A percentile compares a stretch with the other conserved stretches of the same genome.
Evolutionary conservation across 2,888 invertebrate species (phyloP).

Genomic region (Chironomus riparius): DNA sequence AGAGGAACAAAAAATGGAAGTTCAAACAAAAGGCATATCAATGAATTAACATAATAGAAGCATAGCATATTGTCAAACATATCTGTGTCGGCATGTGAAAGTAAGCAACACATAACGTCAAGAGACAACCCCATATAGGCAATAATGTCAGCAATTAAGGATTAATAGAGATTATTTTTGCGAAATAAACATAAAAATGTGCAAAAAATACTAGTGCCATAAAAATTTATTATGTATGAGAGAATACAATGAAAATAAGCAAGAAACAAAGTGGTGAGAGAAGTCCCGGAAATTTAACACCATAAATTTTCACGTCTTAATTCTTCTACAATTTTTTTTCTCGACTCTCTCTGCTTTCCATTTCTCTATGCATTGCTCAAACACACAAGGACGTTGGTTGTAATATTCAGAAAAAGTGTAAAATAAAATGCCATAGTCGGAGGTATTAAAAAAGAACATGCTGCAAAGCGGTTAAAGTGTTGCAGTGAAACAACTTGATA

Average conservation of each 20-base stretch:
- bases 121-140: neutral
- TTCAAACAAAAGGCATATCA: neutral
- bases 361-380: neutral
- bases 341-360: neutral
- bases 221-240: conserved; percentile 25
- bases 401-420: neutral
- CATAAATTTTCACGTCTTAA: conserved; percentile 12
- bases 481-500: neutral
- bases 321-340: neutral
- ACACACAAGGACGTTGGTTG: neutral
- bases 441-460: neutral
- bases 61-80: neutral
- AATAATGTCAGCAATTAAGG: conserved; percentile 24
- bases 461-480: neutral
- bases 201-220: conserved; percentile 14
- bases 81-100: neutral
- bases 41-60: neutral
- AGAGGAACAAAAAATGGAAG: neutral
- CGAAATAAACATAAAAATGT: conserved; percentile 12
- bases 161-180: conserved; percentile 22
- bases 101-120: neutral
- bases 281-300: conserved; percentile 7
- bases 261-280: neutral
- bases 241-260: neutral
- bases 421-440: neutral